Conservation (phyloP, 2,888 invertebrate genomes). For the Acheta domesticus region DNA sequence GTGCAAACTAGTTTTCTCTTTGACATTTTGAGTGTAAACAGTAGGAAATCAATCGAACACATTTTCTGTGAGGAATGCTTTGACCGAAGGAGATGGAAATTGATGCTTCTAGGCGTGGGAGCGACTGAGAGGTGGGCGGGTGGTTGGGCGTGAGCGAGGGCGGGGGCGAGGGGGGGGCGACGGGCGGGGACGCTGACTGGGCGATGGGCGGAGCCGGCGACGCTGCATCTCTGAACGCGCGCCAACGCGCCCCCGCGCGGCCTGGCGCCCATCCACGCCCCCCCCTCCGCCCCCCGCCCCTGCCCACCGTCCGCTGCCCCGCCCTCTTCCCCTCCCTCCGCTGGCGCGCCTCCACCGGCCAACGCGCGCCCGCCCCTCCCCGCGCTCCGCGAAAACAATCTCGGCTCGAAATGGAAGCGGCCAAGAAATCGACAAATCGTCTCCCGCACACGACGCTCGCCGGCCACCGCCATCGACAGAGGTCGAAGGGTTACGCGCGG, state of each 20-base stretch:
- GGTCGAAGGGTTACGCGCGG: too few relatives aligned
- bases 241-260: neutral
- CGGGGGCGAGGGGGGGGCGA: neutral
- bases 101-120: neutral
- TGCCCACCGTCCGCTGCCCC: neutral
- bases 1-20: too few relatives aligned
- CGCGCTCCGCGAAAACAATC: too few relatives aligned
- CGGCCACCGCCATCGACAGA: too few relatives aligned
- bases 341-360: neutral
- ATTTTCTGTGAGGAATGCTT: too few relatives aligned
- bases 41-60: too few relatives aligned
- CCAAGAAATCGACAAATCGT: too few relatives aligned
- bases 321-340: neutral
- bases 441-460: too few relatives aligned
- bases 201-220: neutral
- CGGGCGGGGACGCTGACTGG: neutral
- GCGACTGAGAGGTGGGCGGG: neutral
- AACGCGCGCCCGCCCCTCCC: too few relatives aligned
- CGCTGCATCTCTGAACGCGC: neutral
- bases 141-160: neutral
- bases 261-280: neutral
- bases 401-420: too few relatives aligned
- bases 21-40: too few relatives aligned
- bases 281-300: neutral
- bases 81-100: too few relatives aligned